Percentiles rank a stretch among this genome's conserved stretches.
phyloP scores from a whole-genome alignment of 2,113 vertebrate genomes.

The Melanerpes formicivorus region DNA sequence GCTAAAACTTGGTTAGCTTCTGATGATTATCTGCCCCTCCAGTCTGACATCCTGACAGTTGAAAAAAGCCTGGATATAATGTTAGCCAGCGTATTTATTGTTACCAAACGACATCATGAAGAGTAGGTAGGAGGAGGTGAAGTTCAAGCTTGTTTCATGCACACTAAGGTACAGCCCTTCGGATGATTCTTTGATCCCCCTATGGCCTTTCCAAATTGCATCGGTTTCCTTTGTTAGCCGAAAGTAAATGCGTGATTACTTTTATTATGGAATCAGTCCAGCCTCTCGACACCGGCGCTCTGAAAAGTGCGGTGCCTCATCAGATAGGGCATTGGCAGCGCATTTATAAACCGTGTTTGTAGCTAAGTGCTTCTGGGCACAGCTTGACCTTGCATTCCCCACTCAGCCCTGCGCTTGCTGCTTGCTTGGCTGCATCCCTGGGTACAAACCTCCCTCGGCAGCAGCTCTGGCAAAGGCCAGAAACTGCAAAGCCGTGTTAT shows the following conservation, averaged over 20 bases:
- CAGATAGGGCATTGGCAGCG: not conserved
- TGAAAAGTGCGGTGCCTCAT: not conserved
- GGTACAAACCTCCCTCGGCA: not conserved
- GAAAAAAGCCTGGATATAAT: not conserved
- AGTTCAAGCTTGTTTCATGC: not conserved
- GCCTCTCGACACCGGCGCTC: not conserved
- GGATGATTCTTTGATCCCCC: not conserved
- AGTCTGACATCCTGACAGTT: not conserved
- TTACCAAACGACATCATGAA: not conserved
- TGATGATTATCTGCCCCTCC: not conserved
- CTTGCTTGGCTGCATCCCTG: not conserved
- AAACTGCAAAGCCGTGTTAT: not conserved
- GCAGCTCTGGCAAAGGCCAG: not conserved
- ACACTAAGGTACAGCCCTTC: not conserved
- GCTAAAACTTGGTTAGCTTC: not conserved
- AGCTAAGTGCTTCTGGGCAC: not conserved
- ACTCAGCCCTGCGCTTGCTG: rapidly evolving
- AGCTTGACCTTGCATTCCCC: not conserved
- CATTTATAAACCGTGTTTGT: not conserved
- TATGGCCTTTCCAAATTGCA: not conserved
- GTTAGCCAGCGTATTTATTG: not conserved
- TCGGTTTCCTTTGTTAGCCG: not conserved
- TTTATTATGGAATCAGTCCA: not conserved
- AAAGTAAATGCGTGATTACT: not conserved
- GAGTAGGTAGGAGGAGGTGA: conserved; percentile 2